Base-by-base conservation (phyloP, 2,113 vertebrate genomes). In the Ovis canadensis region DNA sequence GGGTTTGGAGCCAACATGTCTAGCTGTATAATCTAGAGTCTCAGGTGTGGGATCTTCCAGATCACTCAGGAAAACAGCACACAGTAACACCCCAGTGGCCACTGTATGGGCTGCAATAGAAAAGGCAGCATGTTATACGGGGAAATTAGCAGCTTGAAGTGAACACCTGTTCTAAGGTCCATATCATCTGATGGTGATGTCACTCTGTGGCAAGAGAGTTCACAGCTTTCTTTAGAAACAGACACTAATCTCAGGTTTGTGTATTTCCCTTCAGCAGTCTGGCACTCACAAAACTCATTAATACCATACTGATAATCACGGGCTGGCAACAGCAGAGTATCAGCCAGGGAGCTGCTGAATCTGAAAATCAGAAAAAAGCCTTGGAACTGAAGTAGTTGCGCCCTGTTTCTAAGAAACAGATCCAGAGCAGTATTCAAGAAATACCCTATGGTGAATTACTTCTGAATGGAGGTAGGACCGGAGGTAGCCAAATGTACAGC, bases 31-130 rank as follows among this genome's bases (percentile, higher is more conserved):
- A 97, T 62, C 67, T 27, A 78, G 87, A 83, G 45, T 88, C 27
- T 57, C 2, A 0, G 25, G 74, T 43, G 15, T 31, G 74, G 14
- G 48, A 94, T 85, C 54, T 89, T 64, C 43, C 43, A 97, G 57
- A 97, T 57, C 48, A 40, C 50, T 54, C 71, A 91, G 80, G 11
- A 97, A 95, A 91, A 81, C n/a, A 84, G 91, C 91, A 96, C 0
- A 78, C 40, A 90, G 6, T 21, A 96, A 59, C 6, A 74, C 21
- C 91, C 45, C 55, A 25, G 31, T 36, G 54, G 83, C 25, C n/a
- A 64, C 23, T 80, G 43, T 50, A 23, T 36, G 77, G 21, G 36
- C 62, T 92, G 54, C 25, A n/a, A 87, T 5, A 77, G 40, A 54
- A 33, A 92, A 95, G 78, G 54, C 0, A 89, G 64, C 9, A 33